Evolutionary conservation across 2,888 invertebrate genomes (phyloP).

Genomic region (Nomada goodeniana): DNA sequence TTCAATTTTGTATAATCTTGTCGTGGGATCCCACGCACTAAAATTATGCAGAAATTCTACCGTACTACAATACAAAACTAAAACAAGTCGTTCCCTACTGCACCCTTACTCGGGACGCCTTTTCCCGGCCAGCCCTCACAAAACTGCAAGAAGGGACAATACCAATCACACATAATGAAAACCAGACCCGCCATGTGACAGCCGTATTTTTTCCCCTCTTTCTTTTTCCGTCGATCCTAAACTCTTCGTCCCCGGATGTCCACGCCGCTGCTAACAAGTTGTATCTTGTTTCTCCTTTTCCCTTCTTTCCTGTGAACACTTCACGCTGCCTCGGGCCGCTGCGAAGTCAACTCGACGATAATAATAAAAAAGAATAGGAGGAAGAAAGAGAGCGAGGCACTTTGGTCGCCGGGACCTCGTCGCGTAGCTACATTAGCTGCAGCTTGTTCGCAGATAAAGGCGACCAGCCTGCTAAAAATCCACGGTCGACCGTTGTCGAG

Average conservation of each 20-base stretch:
- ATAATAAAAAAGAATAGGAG: conserved; percentile 54
- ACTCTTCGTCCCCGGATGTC: conserved; percentile 29
- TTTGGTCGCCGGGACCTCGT: conserved; percentile 60
- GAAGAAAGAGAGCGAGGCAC: conserved; percentile 20
- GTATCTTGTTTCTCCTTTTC: conserved; percentile 31
- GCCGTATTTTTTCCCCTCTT: background rate
- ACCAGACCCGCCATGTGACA: background rate
- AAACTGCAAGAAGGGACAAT: background rate
- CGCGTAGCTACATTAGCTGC: conserved; percentile 79
- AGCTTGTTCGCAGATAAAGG: conserved; percentile 79
- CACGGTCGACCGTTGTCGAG: conserved; percentile 71
- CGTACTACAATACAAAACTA: no score
- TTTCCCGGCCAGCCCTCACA: background rate
- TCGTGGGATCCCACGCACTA: no score
- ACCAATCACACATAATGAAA: conserved; percentile 3
- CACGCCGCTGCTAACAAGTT: conserved; percentile 37
- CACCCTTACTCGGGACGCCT: no score
- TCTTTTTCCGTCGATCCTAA: conserved; percentile 13
- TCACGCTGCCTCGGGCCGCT: conserved; percentile 39
- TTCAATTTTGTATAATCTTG: no score
- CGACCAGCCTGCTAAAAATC: conserved; percentile 76
- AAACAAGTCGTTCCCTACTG: no score
- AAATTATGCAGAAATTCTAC: no score
- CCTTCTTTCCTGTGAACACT: conserved; percentile 28
- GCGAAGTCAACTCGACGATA: conserved; percentile 44